Evolutionary conservation across 2,113 vertebrate genomes (phyloP).

Genomic region (Pseudonaja textilis): DNA sequence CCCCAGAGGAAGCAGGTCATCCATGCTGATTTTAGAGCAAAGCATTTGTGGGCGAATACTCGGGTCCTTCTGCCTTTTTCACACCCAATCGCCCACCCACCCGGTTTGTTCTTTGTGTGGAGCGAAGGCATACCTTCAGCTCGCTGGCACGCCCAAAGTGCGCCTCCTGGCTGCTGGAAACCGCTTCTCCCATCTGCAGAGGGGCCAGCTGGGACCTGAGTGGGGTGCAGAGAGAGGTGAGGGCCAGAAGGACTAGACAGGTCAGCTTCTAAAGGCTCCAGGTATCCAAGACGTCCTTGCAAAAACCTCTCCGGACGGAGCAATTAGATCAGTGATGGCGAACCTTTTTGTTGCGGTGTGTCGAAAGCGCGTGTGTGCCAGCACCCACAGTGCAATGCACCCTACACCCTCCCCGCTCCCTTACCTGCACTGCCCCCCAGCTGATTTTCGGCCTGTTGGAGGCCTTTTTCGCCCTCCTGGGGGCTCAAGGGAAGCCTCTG

Average conservation of each 20-base stretch:
- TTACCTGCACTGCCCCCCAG: too few species aligned
- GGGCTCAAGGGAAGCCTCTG: too few species aligned
- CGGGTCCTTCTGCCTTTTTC: neutral
- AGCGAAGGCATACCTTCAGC: neutral
- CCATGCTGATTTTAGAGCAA: neutral
- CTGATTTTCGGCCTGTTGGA: too few species aligned
- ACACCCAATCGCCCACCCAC: neutral
- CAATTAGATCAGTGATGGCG: neutral
- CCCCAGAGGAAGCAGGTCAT: neutral
- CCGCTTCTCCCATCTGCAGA: neutral
- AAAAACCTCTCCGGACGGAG: neutral
- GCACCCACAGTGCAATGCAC: too few species aligned
- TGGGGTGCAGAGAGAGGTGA: neutral
- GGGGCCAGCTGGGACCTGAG: neutral
- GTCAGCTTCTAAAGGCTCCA: neutral
- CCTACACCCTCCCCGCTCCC: too few species aligned
- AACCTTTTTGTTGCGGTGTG: too few species aligned
- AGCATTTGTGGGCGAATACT: neutral
- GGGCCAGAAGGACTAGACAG: neutral
- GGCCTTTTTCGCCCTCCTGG: too few species aligned
- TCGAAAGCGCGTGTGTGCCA: too few species aligned
- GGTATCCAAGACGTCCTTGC: neutral
- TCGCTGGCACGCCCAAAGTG: conserved; percentile 21
- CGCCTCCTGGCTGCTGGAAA: neutral
- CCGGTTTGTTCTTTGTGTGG: neutral